Evolutionary conservation across 2,113 vertebrate species (phyloP), one percentile per base, ranked within the genome.

Genomic region (Clarias batrachus): DNA sequence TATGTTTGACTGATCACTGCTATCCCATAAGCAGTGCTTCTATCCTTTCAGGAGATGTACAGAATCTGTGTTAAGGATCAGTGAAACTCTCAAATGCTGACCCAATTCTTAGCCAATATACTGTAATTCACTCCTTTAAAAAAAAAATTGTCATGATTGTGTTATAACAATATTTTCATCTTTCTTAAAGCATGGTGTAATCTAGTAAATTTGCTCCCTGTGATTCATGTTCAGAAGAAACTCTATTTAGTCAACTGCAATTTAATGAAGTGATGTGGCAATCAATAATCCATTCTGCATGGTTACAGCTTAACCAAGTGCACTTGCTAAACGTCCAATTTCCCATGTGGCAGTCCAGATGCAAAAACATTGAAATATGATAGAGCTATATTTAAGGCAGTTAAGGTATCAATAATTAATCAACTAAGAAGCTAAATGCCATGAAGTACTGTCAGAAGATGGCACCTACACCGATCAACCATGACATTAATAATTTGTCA

Each of bases 201-300:
- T 23, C 52, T 41, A 25, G 25, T 33, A 77, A 33, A 25, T 77
- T 84, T 16, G 85, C 82, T 33, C 81, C 83, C 83, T 27, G 23
- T 89, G 89, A 94, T 94, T 93, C 92, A 93, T 93, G 89, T 86
- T 65, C 83, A 90, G 90, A 90, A 93, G 92, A 93, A 94, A 93
- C 90, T 91, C 90, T 90, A 91, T 91, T 93, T 93, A 93, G 93
- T 93, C 91, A 93, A 92, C 93, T 90, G 89, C 88, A 87, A 93
- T 94, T 94, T 92, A 93, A 85, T 91, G 91, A 89, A 87, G 91
- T 91, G 89, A 92, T 83, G 70, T 85, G 81, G 83, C 86, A 89
- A 94, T 94, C 93, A 87, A 95, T 94, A 95, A 94, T 93, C 87
- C 92, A 93, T 94, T 92, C 91, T 92, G 94, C 93, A 93, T 86